These are phyloP conservation scores for Pseudorasbora parva DNA, from an alignment of 2,113 vertebrate genomes.

Conservation along the genomic window DNA sequence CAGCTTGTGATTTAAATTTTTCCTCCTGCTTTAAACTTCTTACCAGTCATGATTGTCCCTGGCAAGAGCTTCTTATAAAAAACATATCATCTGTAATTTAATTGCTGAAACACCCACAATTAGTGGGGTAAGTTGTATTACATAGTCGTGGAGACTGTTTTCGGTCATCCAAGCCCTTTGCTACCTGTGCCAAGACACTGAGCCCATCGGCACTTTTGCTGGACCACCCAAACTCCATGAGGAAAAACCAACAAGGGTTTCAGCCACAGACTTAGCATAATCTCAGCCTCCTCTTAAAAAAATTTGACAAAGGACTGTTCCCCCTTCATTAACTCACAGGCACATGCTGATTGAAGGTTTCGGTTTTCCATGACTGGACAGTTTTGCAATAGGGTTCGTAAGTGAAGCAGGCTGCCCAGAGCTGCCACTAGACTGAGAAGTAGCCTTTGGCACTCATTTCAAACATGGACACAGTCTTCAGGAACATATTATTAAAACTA, in stretches of 20 bases:
- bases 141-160: constrained; percentile 41
- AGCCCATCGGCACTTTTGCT: constrained; percentile 28
- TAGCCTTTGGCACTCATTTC: constrained; percentile 20
- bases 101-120: constrained; percentile 43
- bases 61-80: constrained; percentile 34
- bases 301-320: constrained; percentile 27
- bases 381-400: constrained; percentile 22
- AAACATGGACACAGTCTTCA: constrained; percentile 12
- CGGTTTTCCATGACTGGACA: constrained; percentile 46
- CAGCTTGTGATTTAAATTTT: constrained; percentile 19
- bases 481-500: not conserved
- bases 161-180: constrained; percentile 37
- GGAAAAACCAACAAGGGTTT: constrained; percentile 53
- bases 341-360: constrained; percentile 38
- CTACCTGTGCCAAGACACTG: constrained; percentile 39
- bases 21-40: constrained; percentile 30
- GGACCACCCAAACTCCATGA: constrained; percentile 49
- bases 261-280: constrained; percentile 49
- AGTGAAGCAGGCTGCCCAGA: constrained; percentile 17
- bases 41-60: constrained; percentile 16
- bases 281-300: constrained; percentile 39
- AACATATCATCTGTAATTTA: constrained; percentile 33
- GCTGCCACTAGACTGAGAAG: constrained; percentile 31
- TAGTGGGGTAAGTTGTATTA: constrained; percentile 48
- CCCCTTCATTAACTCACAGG: constrained; percentile 37